Conservation (phyloP, 2,888 invertebrate species). For the Agelastica alni region DNA sequence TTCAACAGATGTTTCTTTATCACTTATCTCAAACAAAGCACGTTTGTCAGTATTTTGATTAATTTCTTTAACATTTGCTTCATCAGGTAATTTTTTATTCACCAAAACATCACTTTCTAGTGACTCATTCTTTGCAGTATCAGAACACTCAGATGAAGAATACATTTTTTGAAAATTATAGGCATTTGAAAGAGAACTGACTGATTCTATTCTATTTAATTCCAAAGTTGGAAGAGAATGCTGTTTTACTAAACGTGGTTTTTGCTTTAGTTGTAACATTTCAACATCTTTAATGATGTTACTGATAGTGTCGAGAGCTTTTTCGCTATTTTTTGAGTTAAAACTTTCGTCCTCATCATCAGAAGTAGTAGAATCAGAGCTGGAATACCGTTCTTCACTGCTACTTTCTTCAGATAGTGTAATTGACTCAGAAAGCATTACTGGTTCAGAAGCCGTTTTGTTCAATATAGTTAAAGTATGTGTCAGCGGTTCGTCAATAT, state of each 20-base stretch:
- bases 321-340: conserved; percentile 35
- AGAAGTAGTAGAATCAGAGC: conserved; percentile 41
- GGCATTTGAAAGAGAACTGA: conserved; percentile 27
- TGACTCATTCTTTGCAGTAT: background rate
- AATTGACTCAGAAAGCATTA: conserved; percentile 22
- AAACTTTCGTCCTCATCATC: conserved; percentile 52
- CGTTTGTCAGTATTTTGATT: background rate
- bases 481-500: too few species aligned
- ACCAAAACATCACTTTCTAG: background rate
- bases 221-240: conserved; percentile 40
- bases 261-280: conserved; percentile 38
- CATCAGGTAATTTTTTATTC: too few species aligned
- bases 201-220: conserved; percentile 34
- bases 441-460: conserved; percentile 42
- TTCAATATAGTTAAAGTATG: too few species aligned
- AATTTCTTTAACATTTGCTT: background rate
- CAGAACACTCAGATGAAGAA: background rate
- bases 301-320: conserved; percentile 61
- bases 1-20: background rate
- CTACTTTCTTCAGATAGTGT: conserved; percentile 24
- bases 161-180: background rate
- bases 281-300: conserved; percentile 63
- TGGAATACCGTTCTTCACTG: conserved; percentile 33
- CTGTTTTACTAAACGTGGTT: conserved; percentile 39
- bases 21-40: conserved; percentile 4